Evolutionary conservation across 2,888 invertebrate genomes (phyloP).

Genomic region (Synanthedon andrenaeformis): DNA sequence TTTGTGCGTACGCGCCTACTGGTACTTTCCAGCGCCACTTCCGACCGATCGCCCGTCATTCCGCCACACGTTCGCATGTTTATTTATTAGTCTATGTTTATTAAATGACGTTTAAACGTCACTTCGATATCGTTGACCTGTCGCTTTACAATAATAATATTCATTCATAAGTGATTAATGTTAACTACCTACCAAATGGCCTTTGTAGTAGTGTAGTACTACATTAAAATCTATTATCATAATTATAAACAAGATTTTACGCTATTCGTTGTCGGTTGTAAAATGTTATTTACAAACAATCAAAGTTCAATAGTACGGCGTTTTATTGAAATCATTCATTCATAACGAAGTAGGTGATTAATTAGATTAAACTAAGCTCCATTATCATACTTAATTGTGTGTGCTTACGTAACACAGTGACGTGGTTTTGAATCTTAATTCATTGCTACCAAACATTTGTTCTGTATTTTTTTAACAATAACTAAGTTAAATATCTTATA

Average conservation of each 20-base stretch:
- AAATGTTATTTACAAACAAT: constrained; percentile 2
- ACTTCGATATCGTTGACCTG: constrained; percentile 63
- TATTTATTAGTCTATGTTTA: constrained; percentile 69
- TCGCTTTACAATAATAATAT: constrained; percentile 57
- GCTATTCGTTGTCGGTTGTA: constrained; percentile 52
- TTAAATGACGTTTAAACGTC: constrained; percentile 62
- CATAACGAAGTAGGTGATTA: neutral
- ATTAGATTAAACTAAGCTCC: neutral
- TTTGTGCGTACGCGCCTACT: constrained; percentile 23
- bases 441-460: too few relatives aligned
- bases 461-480: too few relatives aligned
- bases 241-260: constrained; percentile 67
- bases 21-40: constrained; percentile 16
- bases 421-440: too few relatives aligned
- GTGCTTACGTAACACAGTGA: too few relatives aligned
- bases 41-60: constrained; percentile 4
- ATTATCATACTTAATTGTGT: too few relatives aligned
- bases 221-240: constrained; percentile 56
- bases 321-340: neutral
- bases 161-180: constrained; percentile 61
- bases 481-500: too few relatives aligned
- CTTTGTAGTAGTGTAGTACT: constrained; percentile 53
- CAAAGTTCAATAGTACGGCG: neutral
- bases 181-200: constrained; percentile 62
- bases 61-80: constrained; percentile 54